Percentiles rank a stretch among this genome's conserved stretches.
Conservation (phyloP, 35 echinoderm and acorn worm species). For the Chiridota heheva region DNA sequence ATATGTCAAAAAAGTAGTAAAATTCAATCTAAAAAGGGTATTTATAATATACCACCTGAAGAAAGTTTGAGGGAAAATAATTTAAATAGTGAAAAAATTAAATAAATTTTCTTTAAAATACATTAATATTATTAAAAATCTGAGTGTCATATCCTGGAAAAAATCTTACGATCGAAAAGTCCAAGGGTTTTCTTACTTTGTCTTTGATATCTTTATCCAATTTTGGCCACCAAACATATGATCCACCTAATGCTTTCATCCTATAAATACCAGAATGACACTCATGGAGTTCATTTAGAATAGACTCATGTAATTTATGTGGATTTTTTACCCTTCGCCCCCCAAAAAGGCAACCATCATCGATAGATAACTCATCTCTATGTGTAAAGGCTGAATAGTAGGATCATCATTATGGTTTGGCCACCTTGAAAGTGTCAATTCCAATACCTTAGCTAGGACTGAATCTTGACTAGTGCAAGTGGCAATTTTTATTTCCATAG, state of each 20-base stretch:
- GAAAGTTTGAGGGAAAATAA: too few relatives aligned
- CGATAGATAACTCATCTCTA: constrained; percentile 30
- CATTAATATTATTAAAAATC: too few relatives aligned
- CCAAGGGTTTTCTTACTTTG: constrained; percentile 24
- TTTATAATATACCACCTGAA: too few relatives aligned
- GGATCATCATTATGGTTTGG: constrained; percentile 4
- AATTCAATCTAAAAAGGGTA: too few relatives aligned
- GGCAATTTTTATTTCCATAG: constrained; percentile 37
- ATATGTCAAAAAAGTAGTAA: too few relatives aligned
- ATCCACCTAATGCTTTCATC: constrained; percentile 45
- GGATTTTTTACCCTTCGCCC: constrained; percentile 34
- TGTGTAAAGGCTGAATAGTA: not conserved
- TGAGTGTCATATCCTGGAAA: too few relatives aligned
- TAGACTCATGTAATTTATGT: not conserved
- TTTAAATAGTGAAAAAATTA: too few relatives aligned
- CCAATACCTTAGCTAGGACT: constrained; percentile 10
- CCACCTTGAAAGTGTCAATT: constrained; percentile 14
- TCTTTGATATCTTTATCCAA: constrained; percentile 65
- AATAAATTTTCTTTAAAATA: too few relatives aligned
- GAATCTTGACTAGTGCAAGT: constrained; percentile 30
- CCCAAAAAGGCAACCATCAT: constrained; percentile 43
- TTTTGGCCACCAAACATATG: constrained; percentile 62
- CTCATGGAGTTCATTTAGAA: constrained; percentile 50
- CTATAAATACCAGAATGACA: constrained; percentile 49
- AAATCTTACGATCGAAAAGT: too few relatives aligned